Base-by-base conservation (phyloP, 2,888 invertebrate species). In the Biston betularia region DNA sequence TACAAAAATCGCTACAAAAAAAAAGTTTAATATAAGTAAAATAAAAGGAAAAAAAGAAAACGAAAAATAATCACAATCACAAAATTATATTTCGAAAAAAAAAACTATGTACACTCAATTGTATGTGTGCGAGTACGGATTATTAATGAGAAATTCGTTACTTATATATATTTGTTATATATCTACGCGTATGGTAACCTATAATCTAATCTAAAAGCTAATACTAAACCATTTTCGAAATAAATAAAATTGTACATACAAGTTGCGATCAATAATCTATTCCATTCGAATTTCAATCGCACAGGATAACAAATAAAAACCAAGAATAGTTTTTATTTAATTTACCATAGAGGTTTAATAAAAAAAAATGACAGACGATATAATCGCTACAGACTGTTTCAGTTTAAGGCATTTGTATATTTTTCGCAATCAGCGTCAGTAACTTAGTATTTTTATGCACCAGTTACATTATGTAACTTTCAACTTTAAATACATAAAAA, bases 21-120 rank as follows among this genome's bases (percentile, higher is more conserved):
- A 46, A 6, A 8, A 46, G 14, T 15, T 14, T 15, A 48, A 48
- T 4, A 15, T 5, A 33, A 40, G 33, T 12, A 49, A 38, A 53
- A 50, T 66, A 70, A 69, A 67, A 68, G 67, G 72, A 62, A 64
- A 64, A 71, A 75, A 84, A 78, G 71, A 75, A 83, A 84, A 78
- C 75, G 76, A 78, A 78, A 70, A 76, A 77, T 75, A 70, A 76
- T 83, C 69, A 84, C 80, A 84, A 87, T 89, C 91, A 91, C 91
- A 90, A 92, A 91, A 89, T 90, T 92, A 91, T 92, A 92, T 90
- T 91, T 92, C 85, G 84, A 89, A 85, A 84, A 81, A 80, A 84
- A 79, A 81, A 55, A 46, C 44, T 92, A 91, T 92, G 87, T 92
- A 92, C 92, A 91, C 78, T 84, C 80, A 83, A 79, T 80, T 81